Evolutionary conservation across 2,113 vertebrate genomes (phyloP), one percentile per base, ranked within the genome.

Genomic region (Accipiter virgatus): DNA sequence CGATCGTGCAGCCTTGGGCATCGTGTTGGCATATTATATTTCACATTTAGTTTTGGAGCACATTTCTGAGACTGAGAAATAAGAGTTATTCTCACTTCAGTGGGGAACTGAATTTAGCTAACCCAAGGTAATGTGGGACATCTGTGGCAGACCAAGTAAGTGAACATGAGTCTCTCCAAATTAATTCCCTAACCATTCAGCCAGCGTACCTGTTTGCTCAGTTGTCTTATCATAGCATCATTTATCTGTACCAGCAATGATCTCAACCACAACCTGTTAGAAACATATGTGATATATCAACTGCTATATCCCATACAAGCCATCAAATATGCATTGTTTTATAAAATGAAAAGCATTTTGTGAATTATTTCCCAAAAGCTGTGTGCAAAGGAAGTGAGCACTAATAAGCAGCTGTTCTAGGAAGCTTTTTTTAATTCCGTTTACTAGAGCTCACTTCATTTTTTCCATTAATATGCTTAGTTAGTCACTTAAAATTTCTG

Each of bases 341-440:
- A 29, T 79, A 42, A 81, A 87, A 81, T 36, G 13, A 56, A 86
- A 78, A 63, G 11, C 11, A 21, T n/a, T 66, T 88, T 66, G 40
- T 81, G 31, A 80, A 93, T 16, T 67, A 34, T 16, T 88, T 95
- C 36, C 47, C 23, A 34, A 56, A 95, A 92, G 21, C n/a, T 63
- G 4, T 45, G 32, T 47, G 50, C 58, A 63, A 68, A 93, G n/a
- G 25, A 92, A 86, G 36, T 3, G 7, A 62, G 34, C 40, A 7
- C 16, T 67, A n/a, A 79, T 50, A 65, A 83, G 62, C 29, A 79
- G 21, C 38, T 79, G 42, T 78, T 91, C 21, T 4, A 55, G 56
- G 18, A 61, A 29, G 12, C 13, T 38, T 72, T 53, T 81, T 71
- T 5, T 17, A 43, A 42, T 67, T 55, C 14, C 62, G 9, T 67